Base-by-base conservation (phyloP, 1,140 invertebrate genomes). In the Orussus abietinus region DNA sequence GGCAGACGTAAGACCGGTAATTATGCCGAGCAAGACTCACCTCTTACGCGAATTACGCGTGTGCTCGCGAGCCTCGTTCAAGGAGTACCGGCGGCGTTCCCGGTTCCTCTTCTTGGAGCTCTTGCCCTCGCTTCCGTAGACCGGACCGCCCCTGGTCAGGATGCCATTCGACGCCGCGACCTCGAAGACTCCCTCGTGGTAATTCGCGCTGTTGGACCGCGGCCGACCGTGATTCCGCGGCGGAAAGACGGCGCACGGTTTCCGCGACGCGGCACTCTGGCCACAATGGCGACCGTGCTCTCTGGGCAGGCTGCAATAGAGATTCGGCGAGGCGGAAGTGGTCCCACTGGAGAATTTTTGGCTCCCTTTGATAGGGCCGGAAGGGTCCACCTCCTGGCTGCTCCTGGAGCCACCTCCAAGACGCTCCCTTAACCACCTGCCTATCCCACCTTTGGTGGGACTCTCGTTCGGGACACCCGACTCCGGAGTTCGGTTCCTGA, bases 401-500 rank as follows among this genome's bases (percentile, higher is more conserved):
- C 45, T 37, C 31, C 60, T 66, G n/a, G 63, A 60, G 9, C 64
- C 64, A 13, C 60, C 62, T 9, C 61, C 58, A 18, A 70, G 47
- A 52, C 68, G 64, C 5, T 65, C 64, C 5, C 65, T 53, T 17
- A 69, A 35, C 66, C 66, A 69, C 55, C 64, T 69, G 19, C 65
- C 65, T 28, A 69, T 62, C 32, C 65, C 62, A 13, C 62, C 55
- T n/a, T n/a, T n/a, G n/a, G n/a, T n/a, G n/a, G n/a, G n/a, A n/a
- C n/a, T n/a, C n/a, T n/a, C n/a, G n/a, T n/a, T n/a, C n/a, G n/a
- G n/a, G n/a, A n/a, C n/a, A n/a, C n/a, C n/a, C n/a, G n/a, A n/a
- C 22, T 42, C 48, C 20, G 45, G 21, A 17, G 37, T 43, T 37
- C 60, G 59, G 28, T 33, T 33, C 36, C 57, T 59, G 48, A 3